Base-by-base conservation (phyloP, 1,140 invertebrate species). In the Drosophila subobscura region DNA sequence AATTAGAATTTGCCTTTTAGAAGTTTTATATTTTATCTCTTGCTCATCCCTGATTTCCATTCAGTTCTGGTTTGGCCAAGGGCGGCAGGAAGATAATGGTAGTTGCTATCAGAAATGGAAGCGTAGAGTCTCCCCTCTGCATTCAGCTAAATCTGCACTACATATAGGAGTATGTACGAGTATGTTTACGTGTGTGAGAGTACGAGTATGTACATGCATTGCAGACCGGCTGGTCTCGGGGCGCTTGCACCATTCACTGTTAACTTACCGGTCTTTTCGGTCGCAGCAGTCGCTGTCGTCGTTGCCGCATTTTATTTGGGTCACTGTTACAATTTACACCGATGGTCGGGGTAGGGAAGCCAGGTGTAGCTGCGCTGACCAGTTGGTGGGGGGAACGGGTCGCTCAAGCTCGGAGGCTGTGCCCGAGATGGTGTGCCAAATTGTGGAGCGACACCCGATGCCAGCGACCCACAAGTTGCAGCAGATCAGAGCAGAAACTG, bases 221-320 rank as follows among this genome's bases (percentile, higher is more conserved):
- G 44, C 22, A 14, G 51, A 55, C 40, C 50, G 49, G 49, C 54
- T 58, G 70, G 49, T 40, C 51, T 25, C 29, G 54, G 25, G 49
- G 60, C 67, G 74, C 79, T 72, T 79, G 75, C 84, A 88, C 78
- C 33, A 79, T 88, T 83, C 78, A 88, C 83, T 88, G 78, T 88
- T 89, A 88, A 60, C 80, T 88, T 88, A 88, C 83, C 83, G 83
- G 83, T 89, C 83, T 88, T 88, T 88, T 88, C 42, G 83, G 83
- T 76, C 58, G 77, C 49, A 12, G 46, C 50, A 12, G 57, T 59
- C 33, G 46, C 50, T 25, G 46, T 27, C 23, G 46, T 41, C 27
- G 71, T 68, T 54, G 72, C 50, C 60, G 63, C 72, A 60, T 81
- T 77, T 88, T 88, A 88, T 88, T 88, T 88, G 84, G 83, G 83